Percentiles rank a stretch among this genome's conserved stretches.
Evolutionary conservation across 2,888 invertebrate genomes (phyloP).

Genomic region (Mythimna ferrago): DNA sequence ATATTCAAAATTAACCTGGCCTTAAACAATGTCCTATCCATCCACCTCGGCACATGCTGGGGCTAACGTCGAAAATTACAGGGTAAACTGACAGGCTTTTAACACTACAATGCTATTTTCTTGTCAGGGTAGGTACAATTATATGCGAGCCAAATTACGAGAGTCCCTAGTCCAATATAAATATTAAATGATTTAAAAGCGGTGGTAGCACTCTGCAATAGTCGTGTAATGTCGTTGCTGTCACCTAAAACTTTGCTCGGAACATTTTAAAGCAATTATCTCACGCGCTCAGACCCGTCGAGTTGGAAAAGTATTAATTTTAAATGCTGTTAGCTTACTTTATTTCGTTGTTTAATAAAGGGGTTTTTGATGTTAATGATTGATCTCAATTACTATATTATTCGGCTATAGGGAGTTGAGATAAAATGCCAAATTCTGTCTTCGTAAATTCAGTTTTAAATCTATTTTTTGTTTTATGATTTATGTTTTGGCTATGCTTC

Average conservation of each 20-base stretch:
- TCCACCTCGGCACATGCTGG: too few species aligned
- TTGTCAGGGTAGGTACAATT: constrained; percentile 16
- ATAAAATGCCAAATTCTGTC: constrained; percentile 3
- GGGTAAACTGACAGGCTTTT: constrained; percentile 20
- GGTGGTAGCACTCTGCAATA: constrained; percentile 45
- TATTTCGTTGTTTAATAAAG: constrained; percentile 18
- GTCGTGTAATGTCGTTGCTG: constrained; percentile 40
- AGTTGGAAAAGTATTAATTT: constrained; percentile 44
- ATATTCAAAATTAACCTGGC: too few species aligned
- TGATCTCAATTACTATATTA: neutral
- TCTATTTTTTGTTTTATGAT: constrained; percentile 1
- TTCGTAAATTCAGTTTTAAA: constrained; percentile 11
- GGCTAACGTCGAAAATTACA: constrained; percentile 5
- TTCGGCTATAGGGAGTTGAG: neutral
- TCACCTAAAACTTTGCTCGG: constrained; percentile 44
- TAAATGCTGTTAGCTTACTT: constrained; percentile 30
- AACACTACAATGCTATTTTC: constrained; percentile 16
- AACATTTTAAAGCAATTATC: constrained; percentile 59
- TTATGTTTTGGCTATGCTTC: constrained; percentile 40
- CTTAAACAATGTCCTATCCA: too few species aligned
- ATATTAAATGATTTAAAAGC: constrained; percentile 51
- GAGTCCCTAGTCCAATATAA: constrained; percentile 45
- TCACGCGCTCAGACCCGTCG: constrained; percentile 36
- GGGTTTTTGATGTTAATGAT: constrained; percentile 20
- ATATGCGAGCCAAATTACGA: constrained; percentile 16